These are phyloP conservation scores for Chrysoperla carnea DNA, from an alignment of 1,140 invertebrate genomes.

Conservation along the genomic window DNA sequence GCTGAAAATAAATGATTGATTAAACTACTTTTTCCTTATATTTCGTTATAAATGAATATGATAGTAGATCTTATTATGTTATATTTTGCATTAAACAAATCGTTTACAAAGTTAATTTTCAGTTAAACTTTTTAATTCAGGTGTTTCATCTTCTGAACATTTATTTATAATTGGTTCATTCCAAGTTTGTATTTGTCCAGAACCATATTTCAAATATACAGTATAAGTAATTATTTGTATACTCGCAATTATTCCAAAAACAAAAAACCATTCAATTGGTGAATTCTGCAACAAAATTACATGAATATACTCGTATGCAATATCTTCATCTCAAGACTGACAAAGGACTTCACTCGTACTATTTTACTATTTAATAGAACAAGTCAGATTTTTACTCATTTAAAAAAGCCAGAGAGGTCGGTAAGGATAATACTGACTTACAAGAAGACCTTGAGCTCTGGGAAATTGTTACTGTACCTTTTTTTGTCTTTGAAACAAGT, in stretches of 20 bases:
- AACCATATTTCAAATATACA: not conserved
- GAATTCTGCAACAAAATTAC: not conserved
- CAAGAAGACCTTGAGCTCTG: no score
- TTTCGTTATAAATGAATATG: no score
- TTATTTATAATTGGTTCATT: not conserved
- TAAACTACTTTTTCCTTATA: no score
- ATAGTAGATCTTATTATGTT: no score
- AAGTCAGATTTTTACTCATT: not conserved
- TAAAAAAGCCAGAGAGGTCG: no score
- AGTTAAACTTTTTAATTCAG: not conserved
- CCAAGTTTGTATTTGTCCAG: constrained; percentile 4
- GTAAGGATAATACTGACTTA: no score
- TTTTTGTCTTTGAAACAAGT: no score
- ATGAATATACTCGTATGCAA: not conserved
- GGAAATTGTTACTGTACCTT: no score
- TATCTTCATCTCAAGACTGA: not conserved
- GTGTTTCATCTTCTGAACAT: not conserved
- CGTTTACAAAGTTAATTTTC: no score
- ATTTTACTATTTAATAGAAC: not conserved
- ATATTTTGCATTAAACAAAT: no score
- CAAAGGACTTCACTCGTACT: not conserved
- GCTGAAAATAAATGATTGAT: no score
- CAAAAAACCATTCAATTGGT: not conserved
- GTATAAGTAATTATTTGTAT: not conserved
- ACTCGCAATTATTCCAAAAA: not conserved